Percentiles rank a stretch among this genome's conserved stretches.
These are phyloP conservation scores for Sphaerophoria rueppellii DNA, from an alignment of 2,888 invertebrate genomes.

Conservation along the genomic window DNA sequence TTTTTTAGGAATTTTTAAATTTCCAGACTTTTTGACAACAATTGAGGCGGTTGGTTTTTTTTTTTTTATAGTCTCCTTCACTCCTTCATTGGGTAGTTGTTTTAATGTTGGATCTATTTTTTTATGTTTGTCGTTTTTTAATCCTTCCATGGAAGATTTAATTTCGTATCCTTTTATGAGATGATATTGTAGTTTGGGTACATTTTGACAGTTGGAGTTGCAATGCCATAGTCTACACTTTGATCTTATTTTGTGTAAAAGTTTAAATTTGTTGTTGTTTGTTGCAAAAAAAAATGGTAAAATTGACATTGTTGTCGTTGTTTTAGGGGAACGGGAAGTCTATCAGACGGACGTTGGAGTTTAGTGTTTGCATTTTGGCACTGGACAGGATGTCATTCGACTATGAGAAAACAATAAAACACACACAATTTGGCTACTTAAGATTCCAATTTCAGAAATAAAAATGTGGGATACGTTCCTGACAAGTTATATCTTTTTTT, in stretches of 20 bases:
- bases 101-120: constrained; percentile 35
- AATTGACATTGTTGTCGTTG: constrained; percentile 38
- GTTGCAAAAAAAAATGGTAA: constrained; percentile 42
- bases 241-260: constrained; percentile 31
- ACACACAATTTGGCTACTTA: constrained; percentile 73
- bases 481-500: background rate
- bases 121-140: constrained; percentile 27
- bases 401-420: constrained; percentile 71
- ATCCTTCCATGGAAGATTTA: constrained; percentile 64
- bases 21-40: constrained; percentile 72
- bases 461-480: constrained; percentile 50
- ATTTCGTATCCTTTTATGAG: constrained; percentile 66
- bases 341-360: constrained; percentile 70
- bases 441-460: constrained; percentile 53
- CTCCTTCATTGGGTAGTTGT: constrained; percentile 39
- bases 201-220: constrained; percentile 61
- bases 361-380: constrained; percentile 70
- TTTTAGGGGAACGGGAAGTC: constrained; percentile 7
- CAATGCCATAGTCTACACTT: constrained; percentile 64
- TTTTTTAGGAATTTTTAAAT: constrained; percentile 62
- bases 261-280: constrained; percentile 31
- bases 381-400: constrained; percentile 73
- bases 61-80: constrained; percentile 9
- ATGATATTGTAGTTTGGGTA: constrained; percentile 48
- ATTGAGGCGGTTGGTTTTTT: constrained; percentile 49